These are phyloP conservation scores for Elanoides forficatus DNA, from an alignment of 2,113 vertebrate genomes.

Conservation along the genomic window DNA sequence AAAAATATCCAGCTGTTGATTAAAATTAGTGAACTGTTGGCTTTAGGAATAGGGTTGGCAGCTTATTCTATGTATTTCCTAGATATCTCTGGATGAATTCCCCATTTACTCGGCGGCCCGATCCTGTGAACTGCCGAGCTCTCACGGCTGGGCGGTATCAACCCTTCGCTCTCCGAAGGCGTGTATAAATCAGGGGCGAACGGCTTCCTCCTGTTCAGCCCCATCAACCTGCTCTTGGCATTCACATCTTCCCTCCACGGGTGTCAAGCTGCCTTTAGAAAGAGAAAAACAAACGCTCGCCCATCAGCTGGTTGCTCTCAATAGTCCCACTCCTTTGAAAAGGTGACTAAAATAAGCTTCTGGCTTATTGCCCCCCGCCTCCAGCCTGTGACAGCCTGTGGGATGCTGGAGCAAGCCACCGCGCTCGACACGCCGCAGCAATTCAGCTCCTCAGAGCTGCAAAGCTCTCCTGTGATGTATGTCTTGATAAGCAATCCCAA, in stretches of 20 bases:
- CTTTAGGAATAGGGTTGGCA: slow-evolving; percentile 41
- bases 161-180: neutral
- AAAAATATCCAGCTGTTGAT: slow-evolving; percentile 70
- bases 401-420: neutral
- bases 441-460: neutral
- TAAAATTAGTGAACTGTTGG: slow-evolving; percentile 67
- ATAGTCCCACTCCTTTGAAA: neutral
- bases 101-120: neutral
- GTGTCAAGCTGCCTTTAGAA: neutral
- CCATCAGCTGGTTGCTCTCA: neutral
- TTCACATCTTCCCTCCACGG: neutral
- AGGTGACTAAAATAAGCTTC: neutral
- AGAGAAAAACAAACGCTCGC: neutral
- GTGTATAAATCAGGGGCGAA: neutral
- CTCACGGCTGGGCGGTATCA: neutral
- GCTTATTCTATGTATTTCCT: slow-evolving; percentile 14
- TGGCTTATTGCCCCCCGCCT: neutral
- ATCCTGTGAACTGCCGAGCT: slow-evolving; percentile 25
- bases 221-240: slow-evolving; percentile 11
- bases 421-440: neutral
- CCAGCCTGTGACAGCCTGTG: neutral
- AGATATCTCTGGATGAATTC: slow-evolving; percentile 58
- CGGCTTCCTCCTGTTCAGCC: neutral
- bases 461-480: neutral
- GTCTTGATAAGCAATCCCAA: neutral